These are phyloP conservation scores for Melinopterus prodromus DNA, from an alignment of 2,888 invertebrate genomes.

Conservation along the genomic window DNA sequence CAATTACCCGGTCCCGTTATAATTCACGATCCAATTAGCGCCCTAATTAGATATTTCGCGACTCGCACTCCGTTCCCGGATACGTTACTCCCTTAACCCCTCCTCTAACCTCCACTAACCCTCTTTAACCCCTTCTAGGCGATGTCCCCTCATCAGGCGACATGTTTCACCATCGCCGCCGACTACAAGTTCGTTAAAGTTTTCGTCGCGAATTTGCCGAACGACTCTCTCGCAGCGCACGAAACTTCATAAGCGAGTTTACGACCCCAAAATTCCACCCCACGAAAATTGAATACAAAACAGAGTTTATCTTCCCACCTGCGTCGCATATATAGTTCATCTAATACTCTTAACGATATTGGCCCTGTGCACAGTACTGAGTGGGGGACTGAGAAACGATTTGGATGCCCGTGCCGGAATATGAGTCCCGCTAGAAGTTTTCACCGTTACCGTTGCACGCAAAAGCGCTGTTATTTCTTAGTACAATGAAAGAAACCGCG, in stretches of 20 bases:
- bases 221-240: background rate
- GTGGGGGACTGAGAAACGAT: too few relatives aligned
- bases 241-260: background rate
- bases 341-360: too few relatives aligned
- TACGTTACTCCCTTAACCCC: background rate
- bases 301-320: background rate
- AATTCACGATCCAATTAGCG: slow-evolving; percentile 35
- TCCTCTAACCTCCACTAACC: background rate
- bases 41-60: slow-evolving; percentile 36
- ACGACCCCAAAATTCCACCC: background rate
- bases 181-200: background rate
- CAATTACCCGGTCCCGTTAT: slow-evolving; percentile 28
- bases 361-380: too few relatives aligned
- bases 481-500: too few relatives aligned
- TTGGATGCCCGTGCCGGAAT: too few relatives aligned
- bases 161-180: background rate
- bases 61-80: background rate
- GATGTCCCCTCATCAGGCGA: background rate
- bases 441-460: too few relatives aligned
- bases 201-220: background rate
- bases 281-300: background rate
- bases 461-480: too few relatives aligned
- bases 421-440: too few relatives aligned
- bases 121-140: background rate
- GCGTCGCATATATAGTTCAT: too few relatives aligned